Base-by-base conservation (phyloP, 2,797 vertebrate genomes). In the Danionella dracula region DNA sequence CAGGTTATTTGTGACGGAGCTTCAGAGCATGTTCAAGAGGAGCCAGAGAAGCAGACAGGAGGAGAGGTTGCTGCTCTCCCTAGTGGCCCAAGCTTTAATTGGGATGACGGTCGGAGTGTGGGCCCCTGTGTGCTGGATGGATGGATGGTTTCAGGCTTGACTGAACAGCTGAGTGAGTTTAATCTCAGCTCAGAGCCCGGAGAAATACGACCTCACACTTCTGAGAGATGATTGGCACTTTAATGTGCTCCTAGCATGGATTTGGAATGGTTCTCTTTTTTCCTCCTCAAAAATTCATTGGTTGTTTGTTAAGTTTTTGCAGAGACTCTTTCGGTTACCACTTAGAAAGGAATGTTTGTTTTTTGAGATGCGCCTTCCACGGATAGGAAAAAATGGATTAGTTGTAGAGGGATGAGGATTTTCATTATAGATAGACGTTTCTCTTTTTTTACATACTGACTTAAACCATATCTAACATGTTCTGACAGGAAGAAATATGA, bases 81-180 rank as follows among this genome's bases (percentile, higher is more conserved):
- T 42, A 35, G 37, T 27, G 63, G 64, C 57, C 29, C 31, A 4
- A 19, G 15, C 35, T 63, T 67, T 72, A 71, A 71, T 71, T 72
- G 49, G 56, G 59, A 55, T 62, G 70, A 44, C 17, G 57, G 56
- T 67, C 62, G 54, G 45, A 50, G 50, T 55, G 35, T 62, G 16
- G 42, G 63, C 17, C 56, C 35, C 49, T 31, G 42, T 57, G 62
- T 55, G 53, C 31, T 67, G 63, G 64, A 60, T 62, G 35, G 64
- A 60, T 62, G 35, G 63, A 67, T 41, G 42, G 57, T 56, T 72
- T 67, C 56, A 62, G 63, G 63, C 57, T 67, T 67, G 56, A 51
- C 45, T 68, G 59, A 64, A 38, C 59, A 67, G 48, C 58, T 62
- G 53, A 72, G 70, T 68, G 65, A 68, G 71, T 64, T 58, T 68